Evolutionary conservation across 1,140 invertebrate species (phyloP).

Genomic region (Spodoptera litura): DNA sequence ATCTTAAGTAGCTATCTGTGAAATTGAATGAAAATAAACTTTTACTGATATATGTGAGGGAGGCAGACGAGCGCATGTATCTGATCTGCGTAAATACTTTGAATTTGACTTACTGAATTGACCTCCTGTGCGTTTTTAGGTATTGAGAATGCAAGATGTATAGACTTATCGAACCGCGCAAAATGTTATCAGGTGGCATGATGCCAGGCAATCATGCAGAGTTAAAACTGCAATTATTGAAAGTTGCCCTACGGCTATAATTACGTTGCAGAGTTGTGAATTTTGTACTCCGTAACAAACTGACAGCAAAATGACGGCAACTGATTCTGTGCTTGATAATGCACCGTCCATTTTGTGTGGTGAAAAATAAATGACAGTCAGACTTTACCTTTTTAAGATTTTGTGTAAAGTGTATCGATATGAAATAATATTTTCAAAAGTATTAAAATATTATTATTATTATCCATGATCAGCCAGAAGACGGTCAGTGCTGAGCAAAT

Average conservation of each 20-base stretch:
- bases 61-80: neutral
- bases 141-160: neutral
- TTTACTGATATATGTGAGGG: neutral
- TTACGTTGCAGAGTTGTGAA: constrained; percentile 1
- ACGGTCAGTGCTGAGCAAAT: too few species aligned
- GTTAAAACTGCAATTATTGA: constrained; percentile 15
- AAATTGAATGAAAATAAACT: constrained; percentile 21
- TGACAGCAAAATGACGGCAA: too few species aligned
- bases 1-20: constrained; percentile 26
- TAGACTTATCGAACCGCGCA: neutral
- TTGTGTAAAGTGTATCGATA: too few species aligned
- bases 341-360: too few species aligned
- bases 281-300: neutral
- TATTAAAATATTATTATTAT: too few species aligned
- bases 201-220: neutral
- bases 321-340: too few species aligned
- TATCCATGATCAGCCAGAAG: too few species aligned
- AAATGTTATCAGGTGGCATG: constrained; percentile 1
- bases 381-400: too few species aligned
- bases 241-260: neutral
- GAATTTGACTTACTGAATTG: neutral
- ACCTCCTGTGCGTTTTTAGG: neutral
- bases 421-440: too few species aligned
- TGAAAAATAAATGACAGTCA: too few species aligned
- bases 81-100: neutral